Evolutionary conservation across 2,113 vertebrate species (phyloP), one percentile per base, ranked within the genome.

Genomic region (Hydrochoerus hydrochaeris): DNA sequence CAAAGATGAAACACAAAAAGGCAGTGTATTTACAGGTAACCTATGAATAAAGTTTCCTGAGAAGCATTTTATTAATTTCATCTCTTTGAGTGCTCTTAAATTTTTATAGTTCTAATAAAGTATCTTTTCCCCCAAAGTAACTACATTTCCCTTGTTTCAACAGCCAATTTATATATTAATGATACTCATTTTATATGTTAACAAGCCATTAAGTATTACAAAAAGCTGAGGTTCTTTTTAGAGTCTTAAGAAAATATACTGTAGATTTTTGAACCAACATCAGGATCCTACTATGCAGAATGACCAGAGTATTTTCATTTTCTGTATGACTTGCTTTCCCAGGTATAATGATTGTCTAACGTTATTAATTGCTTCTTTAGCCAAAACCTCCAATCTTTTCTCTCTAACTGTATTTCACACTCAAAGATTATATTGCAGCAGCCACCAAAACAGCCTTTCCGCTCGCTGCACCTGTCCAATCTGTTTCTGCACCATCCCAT

Each of bases 171-270:
- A 84, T 57, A 81, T 80, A 7, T 92, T 97, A 90, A 62, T 65
- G 90, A 94, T 94, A 96, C 7, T 30, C 20, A 44, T 22, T 57
- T 4, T 30, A 52, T 83, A 97, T 30, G 32, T 77, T 73, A 92
- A 11, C 17, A n/a, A 86, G 69, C 35, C 35, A 81, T 44, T 6
- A 65, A 78, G 83, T 46, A 88, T 92, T 73, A 13, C 7, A 97
- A 89, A 94, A 80, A 95, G 91, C 89, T 88, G 86, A 98, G 0
- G 0, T 24, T 75, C 96, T 65, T 84, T 87, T 85, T 78, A 82
- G 38, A 83, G 54, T 97, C 91, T 88, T 97, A 85, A 97, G 97
- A 96, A 88, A 83, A 85, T 65, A 71, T 41, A 57, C 41, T 90
- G 38, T 12, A 69, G 90, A 60, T 6, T 46, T 94, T 81, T 60